A percentile compares a stretch with the other conserved stretches of the same genome.
These are phyloP conservation scores for Horisme vitalbata DNA, from an alignment of 2,888 invertebrate genomes.

Conservation along the genomic window DNA sequence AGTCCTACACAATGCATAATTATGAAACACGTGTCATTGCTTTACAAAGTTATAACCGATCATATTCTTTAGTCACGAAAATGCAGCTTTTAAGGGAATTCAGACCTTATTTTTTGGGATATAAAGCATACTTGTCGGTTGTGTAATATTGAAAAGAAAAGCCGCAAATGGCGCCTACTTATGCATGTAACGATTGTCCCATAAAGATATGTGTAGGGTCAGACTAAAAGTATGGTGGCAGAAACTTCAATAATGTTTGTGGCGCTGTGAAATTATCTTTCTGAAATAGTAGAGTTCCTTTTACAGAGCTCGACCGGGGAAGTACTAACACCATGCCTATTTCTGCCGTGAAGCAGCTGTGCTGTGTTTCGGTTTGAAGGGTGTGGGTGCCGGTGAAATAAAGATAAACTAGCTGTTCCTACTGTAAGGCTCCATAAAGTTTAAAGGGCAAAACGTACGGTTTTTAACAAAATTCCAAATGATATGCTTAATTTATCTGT, in stretches of 20 bases:
- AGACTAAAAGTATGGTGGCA: conserved; percentile 28
- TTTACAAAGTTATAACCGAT: conserved; percentile 42
- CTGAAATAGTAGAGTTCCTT: no score
- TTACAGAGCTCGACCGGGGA: no score
- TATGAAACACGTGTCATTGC: conserved; percentile 45
- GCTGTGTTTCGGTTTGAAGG: no score
- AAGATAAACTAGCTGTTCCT: no score
- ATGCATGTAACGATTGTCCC: conserved; percentile 31
- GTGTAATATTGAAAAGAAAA: conserved; percentile 18
- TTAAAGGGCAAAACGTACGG: no score
- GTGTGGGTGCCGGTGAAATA: no score
- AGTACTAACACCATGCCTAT: no score
- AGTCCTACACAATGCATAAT: conserved; percentile 1
- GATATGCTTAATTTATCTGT: no score
- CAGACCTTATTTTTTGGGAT: conserved; percentile 18
- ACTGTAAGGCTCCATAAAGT: no score
- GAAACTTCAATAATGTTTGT: background rate
- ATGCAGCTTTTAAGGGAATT: conserved; percentile 13
- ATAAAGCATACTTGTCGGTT: conserved; percentile 2
- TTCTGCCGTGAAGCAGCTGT: no score
- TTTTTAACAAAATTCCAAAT: no score
- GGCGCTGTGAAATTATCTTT: no score
- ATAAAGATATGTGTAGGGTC: conserved; percentile 38
- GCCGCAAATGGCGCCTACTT: conserved; percentile 35
- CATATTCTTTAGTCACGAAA: conserved; percentile 43